These are phyloP conservation scores for Gonioctena quinquepunctata DNA, from an alignment of 1,140 invertebrate species.

Conservation along the genomic window DNA sequence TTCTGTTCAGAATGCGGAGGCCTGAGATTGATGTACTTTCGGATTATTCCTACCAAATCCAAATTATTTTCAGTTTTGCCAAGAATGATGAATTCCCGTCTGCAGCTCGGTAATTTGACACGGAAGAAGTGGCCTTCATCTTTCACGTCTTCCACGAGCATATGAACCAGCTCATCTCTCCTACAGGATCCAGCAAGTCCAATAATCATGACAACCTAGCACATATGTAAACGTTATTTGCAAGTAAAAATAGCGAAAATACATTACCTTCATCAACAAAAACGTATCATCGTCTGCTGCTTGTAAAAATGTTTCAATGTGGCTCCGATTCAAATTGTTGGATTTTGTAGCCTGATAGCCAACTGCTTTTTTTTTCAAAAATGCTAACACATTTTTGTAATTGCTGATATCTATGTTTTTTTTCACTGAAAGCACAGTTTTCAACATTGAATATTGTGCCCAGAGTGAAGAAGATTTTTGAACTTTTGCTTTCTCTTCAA, in stretches of 20 bases:
- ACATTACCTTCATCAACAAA: constrained; percentile 30
- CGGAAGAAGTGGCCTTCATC: background rate
- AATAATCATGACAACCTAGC: background rate
- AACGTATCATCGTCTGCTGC: constrained; percentile 26
- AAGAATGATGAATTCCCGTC: background rate
- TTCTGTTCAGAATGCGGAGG: background rate
- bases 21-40: constrained; percentile 1
- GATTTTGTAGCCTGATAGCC: constrained; percentile 24
- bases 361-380: constrained; percentile 16
- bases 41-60: background rate
- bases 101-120: background rate
- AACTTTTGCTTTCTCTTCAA: background rate
- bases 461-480: constrained; percentile 16
- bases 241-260: no score
- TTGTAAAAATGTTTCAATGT: constrained; percentile 20
- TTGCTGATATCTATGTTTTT: constrained; percentile 30
- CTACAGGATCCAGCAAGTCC: background rate
- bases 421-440: background rate
- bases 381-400: constrained; percentile 17
- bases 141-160: background rate
- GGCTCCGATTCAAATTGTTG: constrained; percentile 15
- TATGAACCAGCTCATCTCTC: background rate
- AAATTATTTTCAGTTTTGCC: background rate
- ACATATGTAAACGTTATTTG: no score
- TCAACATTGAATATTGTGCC: constrained; percentile 23